Conservation (phyloP, 2,113 vertebrate genomes). For the Perca fluviatilis region DNA sequence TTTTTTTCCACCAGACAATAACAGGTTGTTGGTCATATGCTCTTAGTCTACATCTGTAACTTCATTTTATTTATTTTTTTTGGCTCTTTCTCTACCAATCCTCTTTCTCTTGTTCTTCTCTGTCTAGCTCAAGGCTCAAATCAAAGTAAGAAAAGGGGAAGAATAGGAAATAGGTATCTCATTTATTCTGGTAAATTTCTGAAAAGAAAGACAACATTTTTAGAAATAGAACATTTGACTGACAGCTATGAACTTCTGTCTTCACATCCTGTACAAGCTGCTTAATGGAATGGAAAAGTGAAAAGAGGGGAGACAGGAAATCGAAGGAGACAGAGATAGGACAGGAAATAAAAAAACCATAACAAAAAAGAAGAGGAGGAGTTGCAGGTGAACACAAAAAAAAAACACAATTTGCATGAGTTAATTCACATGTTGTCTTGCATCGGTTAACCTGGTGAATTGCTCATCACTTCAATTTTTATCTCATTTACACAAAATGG, state of each 20-base stretch:
- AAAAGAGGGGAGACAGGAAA: conserved; percentile 34
- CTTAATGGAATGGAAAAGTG: conserved; percentile 49
- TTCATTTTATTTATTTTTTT: conserved; percentile 52
- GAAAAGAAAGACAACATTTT: conserved; percentile 67
- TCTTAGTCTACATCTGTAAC: conserved; percentile 38
- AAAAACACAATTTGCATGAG: conserved; percentile 24
- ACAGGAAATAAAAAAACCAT: conserved; percentile 3
- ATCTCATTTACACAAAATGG: conserved; percentile 14
- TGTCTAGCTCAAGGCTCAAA: conserved; percentile 53
- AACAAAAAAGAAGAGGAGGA: background rate
- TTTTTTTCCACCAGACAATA: conserved; percentile 29
- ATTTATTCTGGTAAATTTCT: conserved; percentile 64
- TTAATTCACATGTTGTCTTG: conserved; percentile 23
- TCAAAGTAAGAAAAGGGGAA: conserved; percentile 55
- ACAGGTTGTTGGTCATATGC: conserved; percentile 42
- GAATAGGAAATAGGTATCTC: conserved; percentile 62
- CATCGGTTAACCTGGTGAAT: conserved; percentile 19
- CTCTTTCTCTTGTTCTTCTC: conserved; percentile 45
- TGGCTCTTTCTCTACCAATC: conserved; percentile 1
- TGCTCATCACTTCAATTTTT: conserved; percentile 9
- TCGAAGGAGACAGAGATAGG: conserved; percentile 12
- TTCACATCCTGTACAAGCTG: conserved; percentile 49
- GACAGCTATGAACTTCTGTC: conserved; percentile 65
- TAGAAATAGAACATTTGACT: conserved; percentile 62
- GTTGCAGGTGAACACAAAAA: conserved; percentile 23